phyloP scores from a whole-genome alignment of 2,113 vertebrate species.

The Ophthalmolycus amberensis region DNA sequence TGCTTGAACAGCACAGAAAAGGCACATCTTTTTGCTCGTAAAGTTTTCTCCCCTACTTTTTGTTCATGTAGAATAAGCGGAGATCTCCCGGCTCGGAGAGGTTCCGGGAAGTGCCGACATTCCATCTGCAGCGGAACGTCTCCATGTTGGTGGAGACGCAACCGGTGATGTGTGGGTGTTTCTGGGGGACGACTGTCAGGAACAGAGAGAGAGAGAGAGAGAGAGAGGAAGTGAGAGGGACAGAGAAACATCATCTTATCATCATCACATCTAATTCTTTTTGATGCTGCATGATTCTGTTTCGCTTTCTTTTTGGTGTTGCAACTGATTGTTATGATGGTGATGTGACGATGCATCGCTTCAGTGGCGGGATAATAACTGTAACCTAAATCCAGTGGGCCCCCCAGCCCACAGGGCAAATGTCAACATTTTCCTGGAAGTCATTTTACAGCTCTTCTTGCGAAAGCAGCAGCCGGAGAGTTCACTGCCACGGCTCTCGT shows the following conservation, averaged over 20 bases:
- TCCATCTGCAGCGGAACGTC: conserved; percentile 94
- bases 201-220: background rate
- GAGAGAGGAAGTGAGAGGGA: background rate
- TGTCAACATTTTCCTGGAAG: conserved; percentile 68
- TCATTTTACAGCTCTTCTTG: conserved; percentile 40
- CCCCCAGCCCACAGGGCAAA: conserved; percentile 12
- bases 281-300: background rate
- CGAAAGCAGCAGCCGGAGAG: conserved; percentile 38
- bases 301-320: background rate
- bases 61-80: conserved; percentile 88
- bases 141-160: conserved; percentile 92
- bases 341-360: too few species aligned
- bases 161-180: conserved; percentile 83
- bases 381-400: conserved; percentile 24
- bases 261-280: background rate
- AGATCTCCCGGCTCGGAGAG: conserved; percentile 80
- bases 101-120: conserved; percentile 77
- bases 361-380: background rate
- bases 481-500: conserved; percentile 20
- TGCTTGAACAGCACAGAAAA: background rate
- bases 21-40: background rate
- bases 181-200: conserved; percentile 71
- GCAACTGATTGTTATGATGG: background rate
- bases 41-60: conserved; percentile 64
- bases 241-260: background rate